These are phyloP conservation scores for Drosophila sechellia DNA, from an alignment of 1,140 invertebrate genomes.

Conservation along the genomic window DNA sequence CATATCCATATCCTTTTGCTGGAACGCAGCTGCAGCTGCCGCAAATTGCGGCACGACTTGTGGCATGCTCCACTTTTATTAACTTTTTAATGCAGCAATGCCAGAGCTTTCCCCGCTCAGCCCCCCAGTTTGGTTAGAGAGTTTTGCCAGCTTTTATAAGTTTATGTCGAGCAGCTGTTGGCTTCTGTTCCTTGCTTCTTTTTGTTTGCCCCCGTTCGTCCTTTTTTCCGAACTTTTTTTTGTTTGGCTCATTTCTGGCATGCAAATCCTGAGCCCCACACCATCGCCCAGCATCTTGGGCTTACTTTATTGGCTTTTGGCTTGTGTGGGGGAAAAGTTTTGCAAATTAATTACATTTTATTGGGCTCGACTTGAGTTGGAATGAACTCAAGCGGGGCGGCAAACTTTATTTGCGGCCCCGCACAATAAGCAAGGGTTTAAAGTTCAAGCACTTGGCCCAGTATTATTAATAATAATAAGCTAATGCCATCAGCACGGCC, in stretches of 20 bases:
- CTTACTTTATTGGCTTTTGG: slow-evolving; percentile 68
- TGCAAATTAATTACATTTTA: slow-evolving; percentile 81
- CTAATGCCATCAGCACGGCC: slow-evolving; percentile 42
- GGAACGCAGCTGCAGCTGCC: slow-evolving; percentile 69
- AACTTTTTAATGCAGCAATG: slow-evolving; percentile 78
- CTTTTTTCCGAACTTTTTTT: slow-evolving; percentile 11
- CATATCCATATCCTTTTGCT: slow-evolving; percentile 71
- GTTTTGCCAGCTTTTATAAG: slow-evolving; percentile 53
- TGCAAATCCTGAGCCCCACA: slow-evolving; percentile 22
- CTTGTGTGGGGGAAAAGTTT: slow-evolving; percentile 52
- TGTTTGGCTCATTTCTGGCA: slow-evolving; percentile 31
- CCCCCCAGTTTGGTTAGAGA: slow-evolving; percentile 19
- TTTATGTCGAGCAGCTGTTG: slow-evolving; percentile 58
- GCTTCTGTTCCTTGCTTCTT: slow-evolving; percentile 18
- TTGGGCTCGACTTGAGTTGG: slow-evolving; percentile 51
- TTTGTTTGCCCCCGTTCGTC: slow-evolving; percentile 6
- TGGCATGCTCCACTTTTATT: slow-evolving; percentile 82
- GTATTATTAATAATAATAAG: slow-evolving; percentile 66
- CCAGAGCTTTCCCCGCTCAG: slow-evolving; percentile 3
- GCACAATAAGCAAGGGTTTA: slow-evolving; percentile 26
- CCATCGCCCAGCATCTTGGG: slow-evolving; percentile 15
- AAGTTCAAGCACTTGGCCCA: slow-evolving; percentile 36
- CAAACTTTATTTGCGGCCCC: slow-evolving; percentile 16
- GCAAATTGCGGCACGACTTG: slow-evolving; percentile 81
- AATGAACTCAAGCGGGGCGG: slow-evolving; percentile 23